Conservation (phyloP, 1,140 invertebrate species). For the Drosophila nigromelanica region DNA sequence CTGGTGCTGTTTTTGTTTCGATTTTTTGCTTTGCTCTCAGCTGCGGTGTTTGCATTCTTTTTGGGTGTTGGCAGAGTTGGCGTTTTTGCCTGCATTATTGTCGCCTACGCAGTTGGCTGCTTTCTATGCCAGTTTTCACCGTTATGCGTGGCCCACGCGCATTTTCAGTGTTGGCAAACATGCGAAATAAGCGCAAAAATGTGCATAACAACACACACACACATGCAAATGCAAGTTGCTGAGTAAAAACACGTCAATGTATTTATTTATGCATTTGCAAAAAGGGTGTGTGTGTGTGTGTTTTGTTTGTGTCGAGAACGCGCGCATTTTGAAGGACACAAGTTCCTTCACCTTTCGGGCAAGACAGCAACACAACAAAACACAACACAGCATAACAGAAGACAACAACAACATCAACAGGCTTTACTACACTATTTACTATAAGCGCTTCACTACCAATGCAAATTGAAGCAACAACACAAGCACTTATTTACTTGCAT, state of each 20-base stretch:
- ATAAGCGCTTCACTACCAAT: slow-evolving; percentile 40
- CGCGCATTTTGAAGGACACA: slow-evolving; percentile 75
- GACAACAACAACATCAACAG: slow-evolving; percentile 10
- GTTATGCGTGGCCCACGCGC: slow-evolving; percentile 43
- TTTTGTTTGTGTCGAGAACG: slow-evolving; percentile 41
- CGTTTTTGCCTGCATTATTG: slow-evolving; percentile 16
- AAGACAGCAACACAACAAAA: slow-evolving; percentile 32
- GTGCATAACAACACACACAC: slow-evolving; percentile 10
- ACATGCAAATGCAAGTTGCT: slow-evolving; percentile 22
- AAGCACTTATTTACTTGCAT: slow-evolving; percentile 10
- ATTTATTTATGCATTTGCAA: slow-evolving; percentile 5
- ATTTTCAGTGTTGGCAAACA: slow-evolving; percentile 18
- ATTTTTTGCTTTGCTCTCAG: background rate
- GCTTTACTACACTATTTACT: slow-evolving; percentile 62
- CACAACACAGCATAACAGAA: slow-evolving; percentile 21
- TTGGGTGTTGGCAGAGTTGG: slow-evolving; percentile 27
- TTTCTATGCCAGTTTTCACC: slow-evolving; percentile 51
- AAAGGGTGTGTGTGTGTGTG: slow-evolving; percentile 9
- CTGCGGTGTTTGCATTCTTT: slow-evolving; percentile 17
- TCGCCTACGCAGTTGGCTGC: slow-evolving; percentile 17
- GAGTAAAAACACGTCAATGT: background rate
- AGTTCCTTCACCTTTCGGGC: slow-evolving; percentile 72
- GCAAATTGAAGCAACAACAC: slow-evolving; percentile 37
- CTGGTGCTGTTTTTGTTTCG: background rate
- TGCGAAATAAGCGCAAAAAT: slow-evolving; percentile 12